Evolutionary conservation across 2,113 vertebrate species (phyloP).

Genomic region (Antigone vipio): DNA sequence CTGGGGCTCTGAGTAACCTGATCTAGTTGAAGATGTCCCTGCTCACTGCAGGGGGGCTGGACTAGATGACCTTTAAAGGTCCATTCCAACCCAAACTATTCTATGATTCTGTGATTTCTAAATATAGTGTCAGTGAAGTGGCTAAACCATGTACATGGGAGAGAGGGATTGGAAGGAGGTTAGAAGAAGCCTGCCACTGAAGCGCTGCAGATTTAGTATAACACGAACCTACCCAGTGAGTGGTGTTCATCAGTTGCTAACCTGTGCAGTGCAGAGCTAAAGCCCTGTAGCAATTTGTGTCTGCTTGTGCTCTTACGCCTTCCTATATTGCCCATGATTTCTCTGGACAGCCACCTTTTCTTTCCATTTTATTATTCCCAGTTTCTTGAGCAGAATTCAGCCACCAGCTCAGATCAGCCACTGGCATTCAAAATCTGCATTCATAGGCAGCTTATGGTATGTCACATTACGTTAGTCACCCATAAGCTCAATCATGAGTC

Average conservation of each 20-base stretch:
- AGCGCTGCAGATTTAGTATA: not conserved
- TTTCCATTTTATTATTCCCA: not conserved
- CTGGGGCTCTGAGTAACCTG: too few species aligned
- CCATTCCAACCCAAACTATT: not conserved
- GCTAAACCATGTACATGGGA: not conserved
- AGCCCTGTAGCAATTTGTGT: not conserved
- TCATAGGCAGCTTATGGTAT: not conserved
- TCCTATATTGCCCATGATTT: not conserved
- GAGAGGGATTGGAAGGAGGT: accelerated
- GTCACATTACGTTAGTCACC: not conserved
- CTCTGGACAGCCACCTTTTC: not conserved
- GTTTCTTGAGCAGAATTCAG: not conserved
- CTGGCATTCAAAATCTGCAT: not conserved
- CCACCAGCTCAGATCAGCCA: not conserved
- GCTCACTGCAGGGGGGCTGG: too few species aligned
- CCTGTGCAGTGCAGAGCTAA: not conserved
- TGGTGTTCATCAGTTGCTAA: not conserved
- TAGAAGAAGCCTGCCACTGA: not conserved
- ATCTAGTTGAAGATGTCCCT: too few species aligned
- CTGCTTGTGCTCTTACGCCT: not conserved
- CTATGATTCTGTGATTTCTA: not conserved
- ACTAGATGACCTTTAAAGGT: too few species aligned
- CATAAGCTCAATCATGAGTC: not conserved
- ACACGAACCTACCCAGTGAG: too few species aligned
- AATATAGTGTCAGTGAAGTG: not conserved